Evolutionary conservation across 2,888 invertebrate species (phyloP).

Genomic region (Orthosia incerta): DNA sequence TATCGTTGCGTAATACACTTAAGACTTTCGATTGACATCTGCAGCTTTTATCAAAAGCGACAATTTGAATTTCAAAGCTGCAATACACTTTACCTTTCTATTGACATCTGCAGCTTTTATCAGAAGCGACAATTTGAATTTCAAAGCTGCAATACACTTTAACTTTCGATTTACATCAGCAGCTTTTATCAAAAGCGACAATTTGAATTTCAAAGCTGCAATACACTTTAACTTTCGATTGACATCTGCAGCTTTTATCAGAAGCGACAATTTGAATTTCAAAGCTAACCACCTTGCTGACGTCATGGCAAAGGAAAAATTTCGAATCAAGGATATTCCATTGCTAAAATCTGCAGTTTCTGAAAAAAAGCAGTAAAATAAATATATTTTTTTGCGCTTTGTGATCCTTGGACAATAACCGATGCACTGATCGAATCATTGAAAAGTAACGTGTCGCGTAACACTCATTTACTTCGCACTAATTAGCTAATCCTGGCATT

Average conservation of each 20-base stretch:
- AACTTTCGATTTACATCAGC: constrained; percentile 48
- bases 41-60: constrained; percentile 43
- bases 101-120: too few species aligned
- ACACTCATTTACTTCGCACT: constrained; percentile 49
- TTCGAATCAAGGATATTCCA: not conserved
- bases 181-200: constrained; percentile 41
- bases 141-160: constrained; percentile 49
- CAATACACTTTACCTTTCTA: too few species aligned
- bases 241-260: too few species aligned
- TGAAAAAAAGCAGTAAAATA: not conserved
- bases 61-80: too few species aligned
- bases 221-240: too few species aligned
- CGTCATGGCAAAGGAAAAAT: not conserved
- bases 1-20: constrained; percentile 54
- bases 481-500: constrained; percentile 71
- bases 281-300: constrained; percentile 28
- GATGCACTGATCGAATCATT: constrained; percentile 9
- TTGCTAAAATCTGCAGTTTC: not conserved
- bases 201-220: too few species aligned
- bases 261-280: constrained; percentile 50
- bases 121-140: too few species aligned
- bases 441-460: constrained; percentile 31
- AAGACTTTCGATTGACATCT: constrained; percentile 49
- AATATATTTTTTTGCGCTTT: not conserved
- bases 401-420: not conserved